Percentiles rank a stretch among this genome's conserved stretches.
phyloP scores from a whole-genome alignment of 2,888 invertebrate genomes.

The Bombylius major region DNA sequence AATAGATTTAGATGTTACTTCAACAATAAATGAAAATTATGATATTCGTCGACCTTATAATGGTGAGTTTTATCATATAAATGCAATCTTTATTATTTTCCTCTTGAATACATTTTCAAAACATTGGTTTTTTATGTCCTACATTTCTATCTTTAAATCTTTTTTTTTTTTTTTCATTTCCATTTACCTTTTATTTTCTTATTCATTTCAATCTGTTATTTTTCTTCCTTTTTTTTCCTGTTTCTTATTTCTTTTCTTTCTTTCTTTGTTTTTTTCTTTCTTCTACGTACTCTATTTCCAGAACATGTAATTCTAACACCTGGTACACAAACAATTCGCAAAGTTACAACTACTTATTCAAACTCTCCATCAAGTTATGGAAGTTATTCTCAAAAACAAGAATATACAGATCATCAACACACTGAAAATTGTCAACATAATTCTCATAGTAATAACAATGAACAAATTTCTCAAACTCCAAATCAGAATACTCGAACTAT shows the following conservation, averaged over 20 bases:
- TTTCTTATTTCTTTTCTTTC: background rate
- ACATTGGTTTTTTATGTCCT: background rate
- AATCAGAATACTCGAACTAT: background rate
- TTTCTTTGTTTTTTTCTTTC: background rate
- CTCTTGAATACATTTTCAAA: background rate
- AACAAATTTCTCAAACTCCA: background rate
- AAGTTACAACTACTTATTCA: background rate
- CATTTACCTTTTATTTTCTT: too few species aligned
- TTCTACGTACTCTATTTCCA: background rate
- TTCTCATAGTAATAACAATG: background rate
- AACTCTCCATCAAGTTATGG: background rate
- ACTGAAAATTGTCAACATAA: background rate
- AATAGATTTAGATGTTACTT: background rate
- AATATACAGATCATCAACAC: background rate
- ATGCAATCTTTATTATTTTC: background rate
- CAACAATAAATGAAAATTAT: slow-evolving; percentile 1
- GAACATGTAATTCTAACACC: background rate
- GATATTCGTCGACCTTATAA: background rate
- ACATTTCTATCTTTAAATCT: background rate
- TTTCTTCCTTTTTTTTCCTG: background rate
- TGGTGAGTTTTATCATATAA: background rate
- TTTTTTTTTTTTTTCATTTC: too few species aligned
- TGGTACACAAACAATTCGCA: background rate
- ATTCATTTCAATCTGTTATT: background rate
- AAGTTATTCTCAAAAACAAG: background rate